Evolutionary conservation across 2,888 invertebrate genomes (phyloP).

Genomic region (Argyresthia albistria): DNA sequence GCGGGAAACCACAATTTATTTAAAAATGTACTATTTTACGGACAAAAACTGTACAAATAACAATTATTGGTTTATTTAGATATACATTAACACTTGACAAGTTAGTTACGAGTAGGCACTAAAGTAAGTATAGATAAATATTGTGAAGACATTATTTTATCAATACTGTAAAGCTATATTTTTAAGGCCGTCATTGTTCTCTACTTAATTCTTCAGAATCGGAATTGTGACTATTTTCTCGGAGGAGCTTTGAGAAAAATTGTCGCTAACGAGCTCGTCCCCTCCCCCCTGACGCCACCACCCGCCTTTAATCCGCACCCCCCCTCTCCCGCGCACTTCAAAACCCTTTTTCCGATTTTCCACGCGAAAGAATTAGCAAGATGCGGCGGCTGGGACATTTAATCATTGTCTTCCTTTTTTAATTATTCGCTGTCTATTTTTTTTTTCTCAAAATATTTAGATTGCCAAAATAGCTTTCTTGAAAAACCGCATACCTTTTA

Average conservation of each 20-base stretch:
- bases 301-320: slow-evolving; percentile 52
- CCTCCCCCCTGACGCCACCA: slow-evolving; percentile 17
- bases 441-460: slow-evolving; percentile 3
- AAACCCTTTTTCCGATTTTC: slow-evolving; percentile 66
- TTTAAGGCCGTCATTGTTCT: slow-evolving; percentile 26
- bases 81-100: no score
- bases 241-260: slow-evolving; percentile 68
- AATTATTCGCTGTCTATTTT: slow-evolving; percentile 25
- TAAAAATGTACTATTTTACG: no score
- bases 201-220: slow-evolving; percentile 65
- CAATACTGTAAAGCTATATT: background rate
- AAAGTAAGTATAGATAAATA: no score
- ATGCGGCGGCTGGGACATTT: slow-evolving; percentile 39
- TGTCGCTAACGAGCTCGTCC: slow-evolving; percentile 63
- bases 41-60: no score
- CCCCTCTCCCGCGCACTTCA: slow-evolving; percentile 55
- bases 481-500: no score
- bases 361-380: slow-evolving; percentile 52
- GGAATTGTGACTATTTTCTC: slow-evolving; percentile 63
- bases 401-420: slow-evolving; percentile 44
- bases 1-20: no score
- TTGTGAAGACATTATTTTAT: no score
- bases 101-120: no score
- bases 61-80: no score
- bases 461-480: no score